Conservation (phyloP, 2,888 invertebrate genomes). For the Lasioglossum calceatum region DNA sequence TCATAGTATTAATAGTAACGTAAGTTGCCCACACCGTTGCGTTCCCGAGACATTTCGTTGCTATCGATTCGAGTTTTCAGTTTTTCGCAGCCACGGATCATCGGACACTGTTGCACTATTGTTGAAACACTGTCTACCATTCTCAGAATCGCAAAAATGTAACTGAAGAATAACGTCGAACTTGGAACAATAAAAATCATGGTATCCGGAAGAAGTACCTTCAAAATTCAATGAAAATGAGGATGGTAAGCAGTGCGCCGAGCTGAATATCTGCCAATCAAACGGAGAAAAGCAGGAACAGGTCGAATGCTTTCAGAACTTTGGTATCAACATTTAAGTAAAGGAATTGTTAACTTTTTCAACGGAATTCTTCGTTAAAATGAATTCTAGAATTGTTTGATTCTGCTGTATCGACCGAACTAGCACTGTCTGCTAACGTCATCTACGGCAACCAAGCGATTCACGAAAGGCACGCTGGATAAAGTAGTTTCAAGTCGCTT, state of each 20-base stretch:
- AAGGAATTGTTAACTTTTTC: background rate
- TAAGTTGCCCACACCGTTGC: conserved; percentile 69
- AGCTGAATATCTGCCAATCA: conserved; percentile 31
- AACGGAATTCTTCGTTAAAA: background rate
- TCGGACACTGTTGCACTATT: conserved; percentile 27
- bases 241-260: conserved; percentile 21
- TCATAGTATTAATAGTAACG: conserved; percentile 73
- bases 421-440: background rate
- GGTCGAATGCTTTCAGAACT: conserved; percentile 36
- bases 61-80: conserved; percentile 15
- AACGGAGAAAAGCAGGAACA: conserved; percentile 15
- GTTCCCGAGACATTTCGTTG: conserved; percentile 45
- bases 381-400: too few species aligned
- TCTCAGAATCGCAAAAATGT: background rate
- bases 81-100: conserved; percentile 26
- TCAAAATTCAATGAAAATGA: background rate
- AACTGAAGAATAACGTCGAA: background rate
- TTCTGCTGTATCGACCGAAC: conserved; percentile 24
- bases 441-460: background rate
- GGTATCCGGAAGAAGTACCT: background rate
- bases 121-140: conserved; percentile 26
- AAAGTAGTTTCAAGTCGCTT: conserved; percentile 11
- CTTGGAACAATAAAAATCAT: background rate
- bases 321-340: background rate
- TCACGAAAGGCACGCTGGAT: background rate